A percentile compares a stretch with the other conserved stretches of the same genome.
phyloP scores from a whole-genome alignment of 2,113 vertebrate species.

The Urocolius indicus region DNA sequence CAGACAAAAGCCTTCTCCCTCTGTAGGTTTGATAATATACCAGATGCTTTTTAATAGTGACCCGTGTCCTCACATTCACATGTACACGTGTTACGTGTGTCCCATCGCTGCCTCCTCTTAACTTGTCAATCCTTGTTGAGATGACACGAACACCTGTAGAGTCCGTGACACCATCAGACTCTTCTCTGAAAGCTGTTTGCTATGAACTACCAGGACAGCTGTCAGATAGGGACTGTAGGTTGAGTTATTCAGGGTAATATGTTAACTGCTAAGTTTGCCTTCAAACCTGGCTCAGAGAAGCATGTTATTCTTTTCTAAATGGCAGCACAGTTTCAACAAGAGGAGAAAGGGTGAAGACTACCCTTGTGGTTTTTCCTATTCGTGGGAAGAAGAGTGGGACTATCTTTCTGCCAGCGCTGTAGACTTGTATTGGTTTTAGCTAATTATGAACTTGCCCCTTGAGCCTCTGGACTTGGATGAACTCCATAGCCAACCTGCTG shows the following conservation, averaged over 20 bases:
- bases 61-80: neutral
- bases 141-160: neutral
- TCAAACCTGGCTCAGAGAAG: neutral
- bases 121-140: neutral
- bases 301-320: neutral
- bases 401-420: neutral
- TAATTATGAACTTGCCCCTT: neutral
- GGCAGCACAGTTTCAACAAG: neutral
- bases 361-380: neutral
- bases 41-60: fast-evolving
- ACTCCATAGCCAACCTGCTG: neutral
- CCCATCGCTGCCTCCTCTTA: neutral
- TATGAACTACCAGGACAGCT: neutral
- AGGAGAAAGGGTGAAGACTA: neutral
- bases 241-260: neutral
- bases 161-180: neutral
- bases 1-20: neutral
- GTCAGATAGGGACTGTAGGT: neutral
- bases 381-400: neutral
- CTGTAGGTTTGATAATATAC: neutral
- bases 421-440: neutral
- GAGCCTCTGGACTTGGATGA: neutral
- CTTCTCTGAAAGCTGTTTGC: neutral
- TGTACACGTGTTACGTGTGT: fast-evolving
- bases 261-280: neutral